Evolutionary conservation across 2,797 vertebrate genomes (phyloP).

Genomic region (Rhadinocentrus ornatus): DNA sequence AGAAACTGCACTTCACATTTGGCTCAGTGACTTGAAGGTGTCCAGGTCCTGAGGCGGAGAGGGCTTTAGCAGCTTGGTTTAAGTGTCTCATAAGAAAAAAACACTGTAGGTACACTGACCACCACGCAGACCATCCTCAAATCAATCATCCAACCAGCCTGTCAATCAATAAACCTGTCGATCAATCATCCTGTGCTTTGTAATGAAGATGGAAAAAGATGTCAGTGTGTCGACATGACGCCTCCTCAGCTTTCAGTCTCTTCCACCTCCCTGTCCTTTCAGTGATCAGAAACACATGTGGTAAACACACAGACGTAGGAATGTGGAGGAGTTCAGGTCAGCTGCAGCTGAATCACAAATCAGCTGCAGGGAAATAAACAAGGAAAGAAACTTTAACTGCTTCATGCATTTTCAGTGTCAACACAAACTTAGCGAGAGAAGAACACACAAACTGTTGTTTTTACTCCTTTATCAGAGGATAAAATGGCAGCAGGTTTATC

Average conservation of each 20-base stretch:
- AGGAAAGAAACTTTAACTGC: slow-evolving; percentile 4
- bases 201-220: not conserved
- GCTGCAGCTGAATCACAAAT: slow-evolving; percentile 43
- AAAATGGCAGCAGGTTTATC: too few species aligned
- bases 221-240: not conserved
- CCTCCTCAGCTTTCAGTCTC: not conserved
- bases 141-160: not conserved
- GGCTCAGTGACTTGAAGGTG: too few species aligned
- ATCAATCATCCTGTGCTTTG: not conserved
- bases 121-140: not conserved
- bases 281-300: slow-evolving; percentile 46
- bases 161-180: not conserved
- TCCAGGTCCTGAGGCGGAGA: too few species aligned
- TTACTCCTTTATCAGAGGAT: too few species aligned
- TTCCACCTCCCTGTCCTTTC: slow-evolving; percentile 10
- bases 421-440: too few species aligned
- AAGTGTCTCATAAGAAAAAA: too few species aligned
- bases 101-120: too few species aligned
- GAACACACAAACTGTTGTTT: too few species aligned
- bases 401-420: not conserved
- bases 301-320: slow-evolving; percentile 6
- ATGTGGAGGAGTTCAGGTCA: slow-evolving; percentile 50
- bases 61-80: too few species aligned
- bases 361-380: slow-evolving; percentile 37
- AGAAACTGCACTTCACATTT: too few species aligned